These are phyloP conservation scores for Volucella inanis DNA, from an alignment of 2,888 invertebrate genomes.

Conservation along the genomic window DNA sequence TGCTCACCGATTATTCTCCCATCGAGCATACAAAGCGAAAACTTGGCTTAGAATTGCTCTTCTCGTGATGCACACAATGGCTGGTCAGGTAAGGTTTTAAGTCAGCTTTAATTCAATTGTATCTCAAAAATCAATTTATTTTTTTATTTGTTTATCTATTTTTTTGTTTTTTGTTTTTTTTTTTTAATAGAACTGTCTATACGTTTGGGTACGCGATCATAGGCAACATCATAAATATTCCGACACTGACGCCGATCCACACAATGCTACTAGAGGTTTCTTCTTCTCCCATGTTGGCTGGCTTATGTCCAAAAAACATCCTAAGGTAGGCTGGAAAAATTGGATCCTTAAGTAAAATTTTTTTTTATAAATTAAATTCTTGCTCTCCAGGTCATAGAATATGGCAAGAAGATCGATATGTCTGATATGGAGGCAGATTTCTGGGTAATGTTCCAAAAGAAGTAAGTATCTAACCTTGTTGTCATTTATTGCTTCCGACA, in stretches of 20 bases:
- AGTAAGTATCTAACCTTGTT: slow-evolving; percentile 84
- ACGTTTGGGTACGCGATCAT: slow-evolving; percentile 92
- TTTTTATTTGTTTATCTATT: too few species aligned
- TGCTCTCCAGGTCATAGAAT: slow-evolving; percentile 85
- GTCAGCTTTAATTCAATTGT: neutral
- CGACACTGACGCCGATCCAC: slow-evolving; percentile 90
- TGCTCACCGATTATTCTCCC: slow-evolving; percentile 91
- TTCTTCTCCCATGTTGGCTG: slow-evolving; percentile 95
- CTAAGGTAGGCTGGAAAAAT: slow-evolving; percentile 83
- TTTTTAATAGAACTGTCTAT: slow-evolving; percentile 86
- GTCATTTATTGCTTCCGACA: slow-evolving; percentile 29
- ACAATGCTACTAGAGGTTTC: slow-evolving; percentile 91
- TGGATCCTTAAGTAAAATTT: neutral
- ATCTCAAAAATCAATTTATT: neutral
- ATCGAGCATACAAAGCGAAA: slow-evolving; percentile 90
- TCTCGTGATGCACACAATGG: slow-evolving; percentile 87
- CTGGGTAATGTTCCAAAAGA: slow-evolving; percentile 91
- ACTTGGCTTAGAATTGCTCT: slow-evolving; percentile 86
- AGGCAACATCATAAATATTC: slow-evolving; percentile 91
- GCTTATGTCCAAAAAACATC: slow-evolving; percentile 91
- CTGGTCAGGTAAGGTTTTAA: slow-evolving; percentile 86
- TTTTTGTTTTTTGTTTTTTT: too few species aligned
- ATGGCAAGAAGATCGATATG: slow-evolving; percentile 91
- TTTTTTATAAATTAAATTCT: neutral
- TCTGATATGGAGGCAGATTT: slow-evolving; percentile 91